These are phyloP conservation scores for Mesochorus sp. DNA, from an alignment of 2,888 invertebrate species.

Conservation along the genomic window DNA sequence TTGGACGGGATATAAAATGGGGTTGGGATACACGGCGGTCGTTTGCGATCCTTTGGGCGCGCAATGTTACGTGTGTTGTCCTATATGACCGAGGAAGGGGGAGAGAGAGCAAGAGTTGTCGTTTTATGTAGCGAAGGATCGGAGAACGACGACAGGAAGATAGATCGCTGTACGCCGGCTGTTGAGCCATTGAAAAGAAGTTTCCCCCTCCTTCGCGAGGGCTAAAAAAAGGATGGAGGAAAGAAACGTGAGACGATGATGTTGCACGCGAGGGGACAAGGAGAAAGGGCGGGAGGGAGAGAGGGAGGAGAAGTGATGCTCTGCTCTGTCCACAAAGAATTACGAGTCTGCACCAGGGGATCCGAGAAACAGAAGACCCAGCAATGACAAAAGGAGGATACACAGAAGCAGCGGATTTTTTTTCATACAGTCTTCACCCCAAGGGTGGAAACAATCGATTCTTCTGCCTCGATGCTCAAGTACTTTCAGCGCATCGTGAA, in stretches of 20 bases:
- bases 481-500: conserved; percentile 5
- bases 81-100: too few species aligned
- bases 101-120: conserved; percentile 28
- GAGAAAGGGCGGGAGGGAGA: too few species aligned
- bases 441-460: conserved; percentile 51
- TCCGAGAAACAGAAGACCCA: conserved; percentile 41
- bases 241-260: conserved; percentile 51
- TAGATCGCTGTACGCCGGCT: conserved; percentile 33
- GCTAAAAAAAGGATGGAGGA: too few species aligned
- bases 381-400: conserved; percentile 13
- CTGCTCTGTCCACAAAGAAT: conserved; percentile 57
- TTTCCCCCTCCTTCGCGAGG: conserved; percentile 11
- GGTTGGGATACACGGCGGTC: conserved; percentile 14
- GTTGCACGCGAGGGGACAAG: too few species aligned
- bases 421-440: conserved; percentile 23
- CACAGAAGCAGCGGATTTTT: conserved; percentile 16
- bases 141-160: conserved; percentile 44
- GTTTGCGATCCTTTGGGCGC: conserved; percentile 11
- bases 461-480: conserved; percentile 22
- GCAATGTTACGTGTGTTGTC: conserved; percentile 21
- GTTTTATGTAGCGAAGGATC: background rate
- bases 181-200: conserved; percentile 39
- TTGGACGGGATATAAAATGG: background rate
- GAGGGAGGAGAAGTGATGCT: conserved; percentile 15
- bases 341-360: conserved; percentile 34